Percentiles rank a stretch among this genome's conserved stretches.
phyloP scores from a whole-genome alignment of 2,797 vertebrate species.

The Buphagus erythrorhynchus region DNA sequence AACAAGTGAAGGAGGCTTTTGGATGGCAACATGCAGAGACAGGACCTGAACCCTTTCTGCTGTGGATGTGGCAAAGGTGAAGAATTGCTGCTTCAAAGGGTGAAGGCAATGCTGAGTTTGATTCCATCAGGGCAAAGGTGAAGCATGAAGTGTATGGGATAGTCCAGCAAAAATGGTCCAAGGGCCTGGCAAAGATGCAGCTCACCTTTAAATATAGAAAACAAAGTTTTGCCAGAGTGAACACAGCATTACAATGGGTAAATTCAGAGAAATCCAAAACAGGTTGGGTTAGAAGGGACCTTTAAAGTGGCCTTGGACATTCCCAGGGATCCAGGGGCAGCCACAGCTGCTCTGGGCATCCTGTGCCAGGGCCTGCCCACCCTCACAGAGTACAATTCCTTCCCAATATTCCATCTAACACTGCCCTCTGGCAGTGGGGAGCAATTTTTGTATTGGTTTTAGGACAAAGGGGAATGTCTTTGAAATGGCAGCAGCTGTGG shows the following conservation, averaged over 20 bases:
- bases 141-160: neutral
- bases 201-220: neutral
- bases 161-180: neutral
- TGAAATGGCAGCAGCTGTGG: neutral
- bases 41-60: neutral
- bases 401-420: accelerated
- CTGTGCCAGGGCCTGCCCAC: neutral
- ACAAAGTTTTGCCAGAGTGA: neutral
- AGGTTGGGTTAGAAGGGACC: neutral
- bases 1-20: neutral
- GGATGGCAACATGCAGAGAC: neutral
- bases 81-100: neutral
- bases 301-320: neutral
- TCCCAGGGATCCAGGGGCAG: neutral
- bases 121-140: neutral
- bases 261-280: neutral
- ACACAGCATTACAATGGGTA: neutral
- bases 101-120: neutral
- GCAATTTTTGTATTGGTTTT: neutral
- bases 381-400: accelerated
- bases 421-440: neutral
- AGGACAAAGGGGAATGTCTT: neutral
- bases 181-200: neutral
- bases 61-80: neutral
- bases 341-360: neutral